Percentiles rank a stretch among this genome's conserved stretches.
These are phyloP conservation scores for Cheirogaleus major DNA, from an alignment of 2,797 vertebrate genomes.

Conservation along the genomic window DNA sequence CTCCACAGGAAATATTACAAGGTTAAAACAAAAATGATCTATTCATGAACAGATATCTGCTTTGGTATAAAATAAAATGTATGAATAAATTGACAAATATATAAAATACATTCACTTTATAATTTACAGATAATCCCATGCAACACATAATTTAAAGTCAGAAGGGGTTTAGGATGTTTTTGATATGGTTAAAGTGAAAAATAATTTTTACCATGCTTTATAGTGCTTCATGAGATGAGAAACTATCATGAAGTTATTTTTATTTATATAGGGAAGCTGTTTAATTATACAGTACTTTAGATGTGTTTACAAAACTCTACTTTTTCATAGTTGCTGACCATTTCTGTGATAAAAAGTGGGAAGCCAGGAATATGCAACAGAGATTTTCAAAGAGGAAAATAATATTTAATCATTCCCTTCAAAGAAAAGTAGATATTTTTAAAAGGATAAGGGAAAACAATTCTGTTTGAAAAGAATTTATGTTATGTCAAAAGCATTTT, in stretches of 20 bases:
- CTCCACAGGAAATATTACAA: not conserved
- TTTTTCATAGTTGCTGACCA: not conserved
- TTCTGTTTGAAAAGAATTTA: not conserved
- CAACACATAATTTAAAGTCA: not conserved
- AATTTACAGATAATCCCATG: not conserved
- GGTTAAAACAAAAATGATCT: not conserved
- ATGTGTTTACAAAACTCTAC: not conserved
- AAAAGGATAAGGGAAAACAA: not conserved
- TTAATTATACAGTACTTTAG: not conserved
- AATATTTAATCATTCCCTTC: not conserved
- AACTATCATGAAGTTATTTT: not conserved
- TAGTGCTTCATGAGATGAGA: not conserved
- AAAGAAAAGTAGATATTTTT: not conserved
- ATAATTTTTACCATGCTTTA: not conserved
- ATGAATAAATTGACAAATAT: not conserved
- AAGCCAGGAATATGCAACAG: not conserved
- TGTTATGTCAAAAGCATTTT: not conserved
- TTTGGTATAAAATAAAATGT: not conserved
- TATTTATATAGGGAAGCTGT: not conserved
- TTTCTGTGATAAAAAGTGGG: not conserved
- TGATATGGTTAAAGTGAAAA: not conserved
- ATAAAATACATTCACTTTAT: not conserved
- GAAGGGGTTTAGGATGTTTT: not conserved
- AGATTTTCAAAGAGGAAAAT: not conserved
- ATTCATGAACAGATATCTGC: not conserved